Percentiles rank a stretch among this genome's conserved stretches.
These are phyloP conservation scores for Zootoca vivipara DNA, from an alignment of 2,113 vertebrate genomes.

Conservation along the genomic window DNA sequence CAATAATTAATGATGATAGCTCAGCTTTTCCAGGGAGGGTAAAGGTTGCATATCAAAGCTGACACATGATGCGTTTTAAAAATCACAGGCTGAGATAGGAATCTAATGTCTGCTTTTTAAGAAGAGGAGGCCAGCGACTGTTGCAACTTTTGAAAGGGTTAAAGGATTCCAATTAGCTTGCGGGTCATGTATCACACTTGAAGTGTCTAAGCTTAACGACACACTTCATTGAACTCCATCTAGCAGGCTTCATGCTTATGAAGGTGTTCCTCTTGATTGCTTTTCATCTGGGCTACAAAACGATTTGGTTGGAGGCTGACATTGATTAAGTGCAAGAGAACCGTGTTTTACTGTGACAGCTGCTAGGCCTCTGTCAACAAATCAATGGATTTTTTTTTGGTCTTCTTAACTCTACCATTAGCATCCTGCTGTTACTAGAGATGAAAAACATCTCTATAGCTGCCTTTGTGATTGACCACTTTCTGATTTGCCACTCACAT, in stretches of 20 bases:
- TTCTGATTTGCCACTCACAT: slow-evolving; percentile 71
- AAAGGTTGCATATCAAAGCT: slow-evolving; percentile 27
- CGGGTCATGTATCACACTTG: slow-evolving; percentile 67
- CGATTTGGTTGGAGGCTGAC: slow-evolving; percentile 75
- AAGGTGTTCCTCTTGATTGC: slow-evolving; percentile 78
- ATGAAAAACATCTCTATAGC: slow-evolving; percentile 70
- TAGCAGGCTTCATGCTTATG: slow-evolving; percentile 77
- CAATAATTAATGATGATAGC: slow-evolving; percentile 26
- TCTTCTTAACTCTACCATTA: slow-evolving; percentile 67
- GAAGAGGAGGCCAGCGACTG: slow-evolving; percentile 24
- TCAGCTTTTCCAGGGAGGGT: neutral
- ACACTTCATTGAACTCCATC: slow-evolving; percentile 76
- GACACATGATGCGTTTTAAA: slow-evolving; percentile 21
- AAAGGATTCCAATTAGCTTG: slow-evolving; percentile 70
- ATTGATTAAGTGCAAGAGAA: slow-evolving; percentile 79
- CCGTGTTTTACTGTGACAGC: slow-evolving; percentile 76
- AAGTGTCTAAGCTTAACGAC: slow-evolving; percentile 68
- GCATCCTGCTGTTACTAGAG: slow-evolving; percentile 65
- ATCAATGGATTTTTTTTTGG: slow-evolving; percentile 61
- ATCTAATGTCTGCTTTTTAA: slow-evolving; percentile 31
- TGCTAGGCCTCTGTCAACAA: slow-evolving; percentile 77
- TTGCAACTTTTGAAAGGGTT: slow-evolving; percentile 63
- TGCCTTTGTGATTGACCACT: slow-evolving; percentile 66
- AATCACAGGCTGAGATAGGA: slow-evolving; percentile 34
- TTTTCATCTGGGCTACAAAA: slow-evolving; percentile 73